phyloP scores from a whole-genome alignment of 1,140 invertebrate genomes.

The Choristoneura fumiferana region DNA sequence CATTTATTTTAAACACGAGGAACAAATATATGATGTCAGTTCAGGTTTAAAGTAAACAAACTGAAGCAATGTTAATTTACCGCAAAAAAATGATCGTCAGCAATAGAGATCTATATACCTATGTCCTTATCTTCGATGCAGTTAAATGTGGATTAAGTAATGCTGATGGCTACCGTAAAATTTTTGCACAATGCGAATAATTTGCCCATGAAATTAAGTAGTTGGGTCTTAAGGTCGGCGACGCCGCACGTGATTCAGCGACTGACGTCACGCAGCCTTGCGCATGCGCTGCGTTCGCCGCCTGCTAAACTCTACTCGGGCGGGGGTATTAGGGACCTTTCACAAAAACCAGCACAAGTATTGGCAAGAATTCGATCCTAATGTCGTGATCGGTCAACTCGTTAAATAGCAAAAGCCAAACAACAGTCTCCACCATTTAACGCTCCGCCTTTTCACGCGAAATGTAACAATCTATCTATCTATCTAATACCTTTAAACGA shows the following conservation, averaged over 20 bases:
- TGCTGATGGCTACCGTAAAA: neutral
- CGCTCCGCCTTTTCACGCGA: neutral
- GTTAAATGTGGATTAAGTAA: no score
- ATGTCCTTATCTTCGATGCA: no score
- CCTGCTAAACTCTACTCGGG: neutral
- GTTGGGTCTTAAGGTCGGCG: conserved; percentile 14
- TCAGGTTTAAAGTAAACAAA: no score
- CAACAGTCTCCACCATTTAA: neutral
- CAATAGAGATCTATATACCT: no score
- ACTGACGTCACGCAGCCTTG: conserved; percentile 14
- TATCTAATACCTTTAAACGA: no score
- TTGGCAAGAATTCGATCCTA: neutral
- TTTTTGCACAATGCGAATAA: conserved; percentile 13
- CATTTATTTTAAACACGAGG: no score
- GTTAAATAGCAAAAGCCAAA: neutral
- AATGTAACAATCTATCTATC: no score
- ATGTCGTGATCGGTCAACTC: conserved; percentile 7
- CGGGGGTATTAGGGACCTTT: conserved; percentile 8
- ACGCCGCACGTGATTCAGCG: conserved; percentile 15
- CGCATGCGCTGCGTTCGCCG: neutral
- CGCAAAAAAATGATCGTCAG: no score
- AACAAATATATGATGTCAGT: no score
- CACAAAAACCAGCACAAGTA: neutral
- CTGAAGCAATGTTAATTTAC: no score
- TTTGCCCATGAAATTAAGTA: conserved; percentile 13